Base-by-base conservation (phyloP, 2,797 vertebrate genomes). In the Pipistrellus pygmaeus region DNA sequence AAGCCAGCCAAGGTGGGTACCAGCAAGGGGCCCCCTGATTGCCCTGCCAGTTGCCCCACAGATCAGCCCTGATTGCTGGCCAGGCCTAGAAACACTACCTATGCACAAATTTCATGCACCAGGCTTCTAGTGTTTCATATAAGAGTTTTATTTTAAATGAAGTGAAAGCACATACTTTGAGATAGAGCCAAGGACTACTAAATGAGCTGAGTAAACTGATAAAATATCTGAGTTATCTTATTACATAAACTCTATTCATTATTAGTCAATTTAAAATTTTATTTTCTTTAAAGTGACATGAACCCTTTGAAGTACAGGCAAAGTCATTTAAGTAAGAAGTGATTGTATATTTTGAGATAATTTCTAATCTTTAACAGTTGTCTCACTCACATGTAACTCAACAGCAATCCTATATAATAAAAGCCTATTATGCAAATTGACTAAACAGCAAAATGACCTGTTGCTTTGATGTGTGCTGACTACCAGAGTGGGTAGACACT, bases 81-180 rank as follows among this genome's bases (percentile, higher is more conserved):
- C 48, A 48, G 48, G 14, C 48, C 48, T 48, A 48, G 48, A 48
- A 13, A 48, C 48, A 13, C 48, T 48, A 48, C 14, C 48, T 48
- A 13, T 48, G 48, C 48, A 48, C 48, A 13, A 48, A 48, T 48
- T 48, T 48, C 48, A 15, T 48, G 14, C 14, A 48, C 14, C 48
- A 5, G 48, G 48, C 14, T 13, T 48, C 48, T 48, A 48, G 48
- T 30, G 10, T 72, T 91, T 85, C 30, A 35, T 71, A 30, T 46
- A 21, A 88, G 51, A 44, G 35, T 86, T 96, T 83, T 75, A 69
- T 73, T 94, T 96, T 83, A 71, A 68, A 86, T 83, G 35, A 12
- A 51, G 51, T 66, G 62, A 21, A 68, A 62, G 18, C 68, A 44
- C 3, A 12, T 64, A 20, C 23, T n/a, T 89, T 84, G 41, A 83